Base-by-base conservation (phyloP, 2,888 invertebrate genomes). In the Drosophila stalkeri region DNA sequence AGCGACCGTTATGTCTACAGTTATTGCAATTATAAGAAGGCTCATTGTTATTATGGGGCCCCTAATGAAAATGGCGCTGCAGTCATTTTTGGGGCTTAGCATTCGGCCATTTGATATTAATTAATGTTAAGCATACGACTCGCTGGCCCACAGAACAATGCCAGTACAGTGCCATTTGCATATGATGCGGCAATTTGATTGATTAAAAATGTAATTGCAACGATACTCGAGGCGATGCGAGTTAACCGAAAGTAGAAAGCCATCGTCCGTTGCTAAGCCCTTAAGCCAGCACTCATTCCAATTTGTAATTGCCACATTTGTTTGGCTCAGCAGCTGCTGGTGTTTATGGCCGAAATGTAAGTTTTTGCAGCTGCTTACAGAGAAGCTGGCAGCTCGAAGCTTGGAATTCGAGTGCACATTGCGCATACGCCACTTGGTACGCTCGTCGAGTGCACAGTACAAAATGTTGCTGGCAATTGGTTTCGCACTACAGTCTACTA, bases 11-110 rank as follows among this genome's bases (percentile, higher is more conserved):
- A 44, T 61, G 77, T 72, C 79, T 75, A 82, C 79, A 81, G 60
- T 81, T 82, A 72, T 82, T 77, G 82, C 79, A 85, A 87, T 87
- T 87, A 85, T 73, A 79, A 60, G 77, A 77, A 56, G 79, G 67
- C 81, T 75, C 86, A 88, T 87, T 85, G 85, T 85, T 86, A 82
- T 85, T 86, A 82, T 77, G 73, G 70, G 70, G 72, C 64, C 70
- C 60, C 39, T 86, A 82, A 86, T 85, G 83, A 87, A 87, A 85
- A 87, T 74, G 65, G 66, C 71, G 71, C 61, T 81, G 86, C 79
- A 86, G 69, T 68, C 69, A 66, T 67, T 81, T 77, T 83, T 71
- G 71, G 71, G 71, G 77, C 83, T 80, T 80, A 70, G 81, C 67
- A 47, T 23, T 62, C 43, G 52, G 63, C 64, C 81, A 85, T 88